Conservation (phyloP, 2,888 invertebrate genomes). For the Endotricha flammealis region DNA sequence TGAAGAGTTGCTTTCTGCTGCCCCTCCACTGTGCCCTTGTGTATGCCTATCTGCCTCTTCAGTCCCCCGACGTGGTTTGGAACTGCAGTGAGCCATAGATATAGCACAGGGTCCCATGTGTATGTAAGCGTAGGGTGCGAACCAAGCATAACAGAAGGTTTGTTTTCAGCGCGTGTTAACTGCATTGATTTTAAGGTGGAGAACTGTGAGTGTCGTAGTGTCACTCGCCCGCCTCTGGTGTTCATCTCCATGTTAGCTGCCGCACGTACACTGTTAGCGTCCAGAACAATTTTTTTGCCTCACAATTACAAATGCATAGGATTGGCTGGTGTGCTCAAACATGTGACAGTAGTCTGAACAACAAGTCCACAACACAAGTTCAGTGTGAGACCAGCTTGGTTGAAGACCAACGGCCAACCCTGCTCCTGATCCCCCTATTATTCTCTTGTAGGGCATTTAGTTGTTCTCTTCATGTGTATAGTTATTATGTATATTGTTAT, state of each 20-base stretch:
- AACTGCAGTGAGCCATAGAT: slow-evolving; percentile 8
- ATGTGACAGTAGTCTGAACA: too few relatives aligned
- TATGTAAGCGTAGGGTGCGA: slow-evolving; percentile 42
- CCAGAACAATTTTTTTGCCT: slow-evolving; percentile 52
- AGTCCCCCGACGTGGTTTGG: slow-evolving; percentile 1
- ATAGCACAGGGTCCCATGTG: slow-evolving; percentile 10
- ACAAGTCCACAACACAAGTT: too few relatives aligned
- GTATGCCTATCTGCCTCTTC: slow-evolving; percentile 9
- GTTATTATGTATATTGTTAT: too few relatives aligned
- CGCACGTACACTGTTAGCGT: slow-evolving; percentile 58
- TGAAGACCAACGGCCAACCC: too few relatives aligned
- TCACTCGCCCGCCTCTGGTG: slow-evolving; percentile 64
- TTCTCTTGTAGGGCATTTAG: too few relatives aligned
- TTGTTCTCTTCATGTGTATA: too few relatives aligned
- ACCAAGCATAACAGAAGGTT: slow-evolving; percentile 67
- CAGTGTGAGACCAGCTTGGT: too few relatives aligned
- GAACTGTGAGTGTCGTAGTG: slow-evolving; percentile 78
- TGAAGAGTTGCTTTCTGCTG: slow-evolving; percentile 5
- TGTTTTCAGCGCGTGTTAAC: slow-evolving; percentile 80
- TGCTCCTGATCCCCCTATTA: too few relatives aligned
- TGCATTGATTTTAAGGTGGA: slow-evolving; percentile 80
- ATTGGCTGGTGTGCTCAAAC: too few relatives aligned
- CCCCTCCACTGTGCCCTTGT: slow-evolving; percentile 4
- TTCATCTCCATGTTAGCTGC: slow-evolving; percentile 71
- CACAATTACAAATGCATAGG: slow-evolving; percentile 2